phyloP scores from a whole-genome alignment of 2,113 vertebrate species.

The Percopsis transmontana region DNA sequence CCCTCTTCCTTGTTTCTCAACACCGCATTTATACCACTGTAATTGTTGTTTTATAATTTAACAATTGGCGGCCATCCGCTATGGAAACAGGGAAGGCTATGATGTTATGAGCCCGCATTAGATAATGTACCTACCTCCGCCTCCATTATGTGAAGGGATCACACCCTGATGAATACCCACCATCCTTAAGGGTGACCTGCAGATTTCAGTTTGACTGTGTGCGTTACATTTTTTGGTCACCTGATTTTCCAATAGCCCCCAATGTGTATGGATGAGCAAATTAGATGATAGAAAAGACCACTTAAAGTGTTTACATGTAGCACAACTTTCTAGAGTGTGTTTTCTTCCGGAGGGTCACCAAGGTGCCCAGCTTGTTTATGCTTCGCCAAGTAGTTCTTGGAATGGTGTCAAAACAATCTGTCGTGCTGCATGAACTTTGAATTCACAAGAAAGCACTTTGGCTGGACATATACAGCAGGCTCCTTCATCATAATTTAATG shows the following conservation, averaged over 20 bases:
- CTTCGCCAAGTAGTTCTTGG: constrained; percentile 26
- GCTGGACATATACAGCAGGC: constrained; percentile 15
- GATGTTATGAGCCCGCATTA: too few relatives aligned
- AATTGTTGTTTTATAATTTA: constrained; percentile 11
- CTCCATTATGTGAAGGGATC: too few relatives aligned
- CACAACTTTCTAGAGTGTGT: constrained; percentile 16
- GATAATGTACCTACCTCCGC: too few relatives aligned
- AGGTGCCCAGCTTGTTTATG: constrained; percentile 22
- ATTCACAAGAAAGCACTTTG: constrained; percentile 33
- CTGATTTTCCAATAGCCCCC: background rate
- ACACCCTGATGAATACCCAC: background rate
- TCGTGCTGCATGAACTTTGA: constrained; percentile 20
- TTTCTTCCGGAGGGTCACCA: constrained; percentile 10
- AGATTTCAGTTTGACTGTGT: background rate
- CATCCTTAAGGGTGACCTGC: background rate
- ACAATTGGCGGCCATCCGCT: constrained; percentile 19
- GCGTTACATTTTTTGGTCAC: background rate
- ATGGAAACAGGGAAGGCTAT: constrained; percentile 4
- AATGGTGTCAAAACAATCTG: constrained; percentile 17
- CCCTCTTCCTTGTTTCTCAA: background rate
- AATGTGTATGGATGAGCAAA: background rate
- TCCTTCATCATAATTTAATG: constrained; percentile 44
- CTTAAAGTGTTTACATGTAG: constrained; percentile 1
- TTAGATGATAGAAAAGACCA: constrained; percentile 12
- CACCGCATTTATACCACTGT: background rate